phyloP scores from a whole-genome alignment of 2,797 vertebrate species.

The Margarornis squamiger region DNA sequence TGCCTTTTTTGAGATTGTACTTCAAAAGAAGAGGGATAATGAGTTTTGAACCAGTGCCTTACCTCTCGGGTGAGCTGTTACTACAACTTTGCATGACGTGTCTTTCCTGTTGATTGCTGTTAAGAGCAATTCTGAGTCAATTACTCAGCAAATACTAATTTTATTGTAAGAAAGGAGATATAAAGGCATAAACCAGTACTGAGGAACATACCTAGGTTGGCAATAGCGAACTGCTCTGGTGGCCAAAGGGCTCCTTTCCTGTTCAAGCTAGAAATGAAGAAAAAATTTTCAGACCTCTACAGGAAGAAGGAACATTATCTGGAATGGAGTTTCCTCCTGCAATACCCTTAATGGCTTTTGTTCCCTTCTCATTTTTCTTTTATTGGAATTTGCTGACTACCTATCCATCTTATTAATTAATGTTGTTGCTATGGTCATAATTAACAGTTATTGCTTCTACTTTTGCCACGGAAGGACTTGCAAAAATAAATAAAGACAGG shows the following conservation, averaged over 20 bases:
- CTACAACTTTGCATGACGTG: rapidly evolving
- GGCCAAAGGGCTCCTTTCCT: neutral
- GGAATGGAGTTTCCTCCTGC: neutral
- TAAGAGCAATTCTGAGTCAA: neutral
- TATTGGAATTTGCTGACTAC: neutral
- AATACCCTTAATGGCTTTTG: neutral
- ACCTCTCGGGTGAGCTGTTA: neutral
- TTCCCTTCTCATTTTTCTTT: neutral
- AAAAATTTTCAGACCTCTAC: neutral
- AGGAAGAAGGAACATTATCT: neutral
- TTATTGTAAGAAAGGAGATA: neutral
- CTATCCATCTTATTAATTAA: neutral
- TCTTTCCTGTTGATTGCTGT: neutral
- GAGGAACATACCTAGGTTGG: neutral
- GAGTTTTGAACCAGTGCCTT: neutral
- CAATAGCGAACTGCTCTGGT: neutral
- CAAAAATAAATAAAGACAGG: neutral
- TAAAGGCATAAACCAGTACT: neutral
- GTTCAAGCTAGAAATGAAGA: neutral
- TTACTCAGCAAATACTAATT: neutral
- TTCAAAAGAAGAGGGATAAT: neutral
- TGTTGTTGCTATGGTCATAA: neutral
- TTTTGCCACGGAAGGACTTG: neutral
- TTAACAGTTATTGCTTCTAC: neutral
- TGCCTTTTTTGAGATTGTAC: neutral